Conservation (phyloP, 2,888 invertebrate species). For the Idaea biselata region DNA sequence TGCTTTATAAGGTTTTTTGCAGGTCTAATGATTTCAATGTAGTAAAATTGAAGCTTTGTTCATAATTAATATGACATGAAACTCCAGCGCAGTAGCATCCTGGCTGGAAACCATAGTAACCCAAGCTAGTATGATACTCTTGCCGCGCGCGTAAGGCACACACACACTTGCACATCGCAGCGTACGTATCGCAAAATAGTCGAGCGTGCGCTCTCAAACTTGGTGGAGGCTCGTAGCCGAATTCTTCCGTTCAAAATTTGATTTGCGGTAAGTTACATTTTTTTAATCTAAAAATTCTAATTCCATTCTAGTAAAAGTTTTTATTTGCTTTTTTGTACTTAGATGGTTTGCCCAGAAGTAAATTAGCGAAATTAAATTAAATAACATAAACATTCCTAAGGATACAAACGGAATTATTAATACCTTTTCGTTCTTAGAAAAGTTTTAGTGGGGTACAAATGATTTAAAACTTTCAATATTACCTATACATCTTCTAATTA, state of each 20-base stretch:
- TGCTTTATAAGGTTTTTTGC: background rate
- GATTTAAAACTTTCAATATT: too few relatives aligned
- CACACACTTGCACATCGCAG: background rate
- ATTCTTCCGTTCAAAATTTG: background rate
- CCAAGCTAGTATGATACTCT: background rate
- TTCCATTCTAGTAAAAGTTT: background rate
- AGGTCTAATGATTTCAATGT: background rate
- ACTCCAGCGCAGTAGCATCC: background rate
- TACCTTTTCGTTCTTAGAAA: too few relatives aligned
- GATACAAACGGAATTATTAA: too few relatives aligned
- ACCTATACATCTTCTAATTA: background rate
- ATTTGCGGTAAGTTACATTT: conserved; percentile 5
- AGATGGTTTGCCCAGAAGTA: too few relatives aligned
- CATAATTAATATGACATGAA: background rate
- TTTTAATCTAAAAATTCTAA: background rate
- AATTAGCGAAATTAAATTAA: too few relatives aligned
- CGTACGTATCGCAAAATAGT: conserved; percentile 32
- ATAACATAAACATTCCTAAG: too few relatives aligned
- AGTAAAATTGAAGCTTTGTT: background rate
- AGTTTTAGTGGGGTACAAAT: too few relatives aligned
- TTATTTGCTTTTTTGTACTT: too few relatives aligned
- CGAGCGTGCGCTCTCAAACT: conserved; percentile 40
- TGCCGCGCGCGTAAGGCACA: background rate
- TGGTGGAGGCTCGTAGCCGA: conserved; percentile 25
- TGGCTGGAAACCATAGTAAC: background rate